Evolutionary conservation across 2,113 vertebrate genomes (phyloP), one percentile per base, ranked within the genome.

Genomic region (Regulus satrapa): DNA sequence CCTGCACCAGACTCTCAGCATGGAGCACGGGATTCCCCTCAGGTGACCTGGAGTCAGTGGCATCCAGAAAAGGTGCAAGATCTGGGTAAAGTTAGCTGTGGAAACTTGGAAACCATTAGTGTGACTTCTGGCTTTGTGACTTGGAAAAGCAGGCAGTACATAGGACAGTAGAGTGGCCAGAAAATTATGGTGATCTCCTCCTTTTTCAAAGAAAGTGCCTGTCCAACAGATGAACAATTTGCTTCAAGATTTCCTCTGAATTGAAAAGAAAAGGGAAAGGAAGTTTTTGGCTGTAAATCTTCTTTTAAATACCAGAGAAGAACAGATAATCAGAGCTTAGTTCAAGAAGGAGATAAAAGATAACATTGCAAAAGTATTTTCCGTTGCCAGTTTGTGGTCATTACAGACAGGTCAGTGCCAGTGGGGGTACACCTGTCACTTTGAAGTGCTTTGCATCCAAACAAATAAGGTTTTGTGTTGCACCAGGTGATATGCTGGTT

Each of bases 1-100:
- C 15, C 43, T 78, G 24, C 0, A 1, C 0, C 0, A 46, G 18
- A 23, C 21, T 51, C 16, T 76, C 1, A 1, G 52, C 58, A 24
- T 0, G 0, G 29, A 1, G 52, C 58, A 24, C 0, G 0, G 29
- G 21, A 29, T 67, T 75, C 25, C 21, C 10, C 19, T 89, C 34
- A 21, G 18, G 59, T 71, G 46, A 73, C 46, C 77, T 55, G 88
- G 23, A 16, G 41, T 49, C 71, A 25, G 3, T 52, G 31, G 45
- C 5, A 2, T 41, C 41, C 74, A 73, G 68, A 62, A 86, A 66
- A 45, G 10, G 8, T 54, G 67, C 49, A 49, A 80, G 25, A 34
- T 66, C 41, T 80, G 67, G 23, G 40, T 73, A 29, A 77, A 62
- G 20, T 68, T 83, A 64, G 17, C 34, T 54, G 16, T 80, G 68